These are phyloP conservation scores for Drosophila biarmipes DNA, from an alignment of 1,140 invertebrate genomes.

Conservation along the genomic window DNA sequence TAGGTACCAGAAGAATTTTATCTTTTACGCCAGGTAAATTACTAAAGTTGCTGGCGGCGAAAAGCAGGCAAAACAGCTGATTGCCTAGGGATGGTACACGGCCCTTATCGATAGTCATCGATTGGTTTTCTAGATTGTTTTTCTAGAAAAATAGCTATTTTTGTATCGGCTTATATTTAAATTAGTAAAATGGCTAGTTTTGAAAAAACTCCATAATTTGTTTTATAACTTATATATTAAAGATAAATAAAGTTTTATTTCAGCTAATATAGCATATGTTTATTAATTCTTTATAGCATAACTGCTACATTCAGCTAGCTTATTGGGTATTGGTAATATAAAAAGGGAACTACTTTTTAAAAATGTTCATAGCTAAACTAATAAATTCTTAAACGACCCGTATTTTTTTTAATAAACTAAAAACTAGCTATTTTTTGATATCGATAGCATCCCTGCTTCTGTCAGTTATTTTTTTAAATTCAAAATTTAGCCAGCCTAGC, in stretches of 20 bases:
- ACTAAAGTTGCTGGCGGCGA: slow-evolving; percentile 4
- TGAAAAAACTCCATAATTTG: too few relatives aligned
- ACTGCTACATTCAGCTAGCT: too few relatives aligned
- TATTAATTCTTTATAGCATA: too few relatives aligned
- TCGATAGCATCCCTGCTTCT: slow-evolving; percentile 3
- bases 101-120: background rate
- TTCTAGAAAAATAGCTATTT: background rate
- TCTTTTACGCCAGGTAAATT: slow-evolving; percentile 9
- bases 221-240: too few relatives aligned
- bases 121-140: background rate
- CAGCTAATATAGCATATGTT: too few relatives aligned
- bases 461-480: slow-evolving; percentile 18
- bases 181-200: too few relatives aligned
- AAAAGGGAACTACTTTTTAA: background rate
- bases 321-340: too few relatives aligned
- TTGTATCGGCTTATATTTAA: too few relatives aligned
- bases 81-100: background rate
- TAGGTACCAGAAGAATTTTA: slow-evolving; percentile 7
- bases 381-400: too few relatives aligned
- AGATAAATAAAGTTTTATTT: too few relatives aligned
- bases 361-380: too few relatives aligned
- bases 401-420: background rate
- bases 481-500: background rate
- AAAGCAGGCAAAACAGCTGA: slow-evolving; percentile 25
- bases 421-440: background rate